These are phyloP conservation scores for Ranitomeya variabilis DNA, from an alignment of 2,113 vertebrate species.

Conservation along the genomic window DNA sequence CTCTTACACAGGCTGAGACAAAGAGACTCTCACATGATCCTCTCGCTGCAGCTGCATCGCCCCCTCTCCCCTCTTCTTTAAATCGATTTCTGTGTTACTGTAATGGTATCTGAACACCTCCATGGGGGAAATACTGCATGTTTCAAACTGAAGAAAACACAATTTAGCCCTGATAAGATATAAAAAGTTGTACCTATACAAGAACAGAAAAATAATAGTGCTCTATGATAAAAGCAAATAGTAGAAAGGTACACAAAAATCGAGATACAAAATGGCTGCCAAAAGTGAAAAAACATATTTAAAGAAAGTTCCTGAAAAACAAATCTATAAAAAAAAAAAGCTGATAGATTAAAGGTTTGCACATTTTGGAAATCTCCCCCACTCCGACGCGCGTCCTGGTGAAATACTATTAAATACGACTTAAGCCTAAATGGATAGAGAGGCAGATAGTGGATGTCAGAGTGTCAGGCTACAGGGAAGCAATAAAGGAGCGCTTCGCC, in stretches of 20 bases:
- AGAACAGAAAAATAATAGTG: background rate
- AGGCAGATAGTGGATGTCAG: slow-evolving; percentile 40
- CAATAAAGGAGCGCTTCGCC: slow-evolving; percentile 29
- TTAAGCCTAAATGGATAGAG: slow-evolving; percentile 48
- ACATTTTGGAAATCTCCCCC: background rate
- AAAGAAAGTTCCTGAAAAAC: background rate
- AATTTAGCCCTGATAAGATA: no score
- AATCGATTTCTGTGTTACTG: no score
- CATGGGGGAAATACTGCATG: no score
- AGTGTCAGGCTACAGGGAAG: slow-evolving; percentile 24
- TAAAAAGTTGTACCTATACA: no score
- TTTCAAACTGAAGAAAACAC: no score
- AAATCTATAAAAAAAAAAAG: background rate
- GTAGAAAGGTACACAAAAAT: background rate
- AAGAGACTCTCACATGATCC: no score
- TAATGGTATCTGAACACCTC: no score
- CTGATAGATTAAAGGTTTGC: slow-evolving; percentile 17
- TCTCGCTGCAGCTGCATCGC: background rate
- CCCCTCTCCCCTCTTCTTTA: background rate
- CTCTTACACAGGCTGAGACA: no score
- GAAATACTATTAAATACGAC: slow-evolving; percentile 47
- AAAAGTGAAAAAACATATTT: background rate
- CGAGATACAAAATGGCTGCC: background rate
- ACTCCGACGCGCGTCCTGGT: slow-evolving; percentile 2
- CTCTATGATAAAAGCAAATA: background rate